Evolutionary conservation across 2,888 invertebrate genomes (phyloP).

Genomic region (Deilephila elpenor): DNA sequence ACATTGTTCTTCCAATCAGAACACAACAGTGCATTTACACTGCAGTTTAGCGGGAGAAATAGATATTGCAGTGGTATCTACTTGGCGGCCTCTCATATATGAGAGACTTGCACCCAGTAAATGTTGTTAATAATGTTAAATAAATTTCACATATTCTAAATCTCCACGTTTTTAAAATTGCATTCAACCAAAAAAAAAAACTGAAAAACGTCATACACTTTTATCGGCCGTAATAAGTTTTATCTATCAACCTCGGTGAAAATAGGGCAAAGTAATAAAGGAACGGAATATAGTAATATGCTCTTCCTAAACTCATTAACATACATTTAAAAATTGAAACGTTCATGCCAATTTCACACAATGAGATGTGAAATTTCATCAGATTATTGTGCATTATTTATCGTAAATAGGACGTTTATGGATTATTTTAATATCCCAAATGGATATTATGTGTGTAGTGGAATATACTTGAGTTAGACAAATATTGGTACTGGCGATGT

Average conservation of each 20-base stretch:
- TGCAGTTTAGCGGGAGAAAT: no score
- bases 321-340: slow-evolving; percentile 28
- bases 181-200: neutral
- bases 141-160: no score
- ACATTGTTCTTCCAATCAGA: no score
- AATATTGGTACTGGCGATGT: neutral
- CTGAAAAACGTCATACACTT: neutral
- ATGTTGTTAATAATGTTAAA: no score
- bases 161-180: neutral
- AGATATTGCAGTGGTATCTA: no score
- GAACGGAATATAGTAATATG: slow-evolving; percentile 29
- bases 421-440: neutral
- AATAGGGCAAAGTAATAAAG: slow-evolving; percentile 31
- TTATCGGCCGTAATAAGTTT: slow-evolving; percentile 30
- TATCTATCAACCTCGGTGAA: slow-evolving; percentile 31
- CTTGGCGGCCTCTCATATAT: no score
- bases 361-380: neutral
- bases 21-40: no score
- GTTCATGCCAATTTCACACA: slow-evolving; percentile 12
- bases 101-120: no score
- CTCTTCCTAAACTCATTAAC: slow-evolving; percentile 33
- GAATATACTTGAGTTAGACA: neutral
- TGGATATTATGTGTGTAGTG: neutral
- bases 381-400: slow-evolving; percentile 7
- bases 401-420: neutral